These are phyloP conservation scores for Plebejus melissa DNA, from an alignment of 2,888 invertebrate genomes.

Conservation along the genomic window DNA sequence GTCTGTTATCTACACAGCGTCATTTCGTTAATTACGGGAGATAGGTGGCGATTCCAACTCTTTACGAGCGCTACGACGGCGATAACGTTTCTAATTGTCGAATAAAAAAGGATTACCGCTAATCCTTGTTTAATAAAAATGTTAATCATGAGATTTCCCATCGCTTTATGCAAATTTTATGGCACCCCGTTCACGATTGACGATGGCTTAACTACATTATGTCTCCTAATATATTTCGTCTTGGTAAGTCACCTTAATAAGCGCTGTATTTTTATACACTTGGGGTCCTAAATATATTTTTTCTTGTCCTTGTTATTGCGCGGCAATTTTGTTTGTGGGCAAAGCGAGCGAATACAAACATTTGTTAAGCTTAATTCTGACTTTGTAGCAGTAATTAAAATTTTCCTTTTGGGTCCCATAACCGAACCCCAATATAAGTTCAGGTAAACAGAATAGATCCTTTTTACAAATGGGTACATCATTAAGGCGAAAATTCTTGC, in stretches of 20 bases:
- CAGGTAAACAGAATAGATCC: conserved; percentile 58
- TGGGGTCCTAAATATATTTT: not conserved
- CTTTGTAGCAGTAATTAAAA: conserved; percentile 28
- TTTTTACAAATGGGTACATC: conserved; percentile 62
- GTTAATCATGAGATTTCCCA: conserved; percentile 74
- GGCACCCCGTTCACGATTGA: conserved; percentile 51
- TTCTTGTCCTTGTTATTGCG: not conserved
- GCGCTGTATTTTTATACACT: not conserved
- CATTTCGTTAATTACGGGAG: conserved; percentile 69
- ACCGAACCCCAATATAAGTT: conserved; percentile 32
- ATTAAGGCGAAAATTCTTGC: conserved; percentile 66
- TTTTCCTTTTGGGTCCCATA: conserved; percentile 30
- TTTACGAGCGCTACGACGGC: conserved; percentile 67
- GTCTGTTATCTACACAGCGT: conserved; percentile 57
- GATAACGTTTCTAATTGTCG: conserved; percentile 77
- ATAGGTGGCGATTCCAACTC: conserved; percentile 68
- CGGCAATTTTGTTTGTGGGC: not conserved
- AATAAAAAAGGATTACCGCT: conserved; percentile 76
- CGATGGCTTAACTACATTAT: conserved; percentile 39
- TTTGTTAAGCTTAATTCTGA: conserved; percentile 22
- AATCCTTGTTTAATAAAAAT: conserved; percentile 78
- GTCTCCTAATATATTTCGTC: conserved; percentile 33
- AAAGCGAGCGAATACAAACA: not conserved
- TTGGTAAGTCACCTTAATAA: conserved; percentile 25
- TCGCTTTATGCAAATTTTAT: conserved; percentile 71